Percentiles rank a stretch among this genome's conserved stretches.
Evolutionary conservation across 2,797 vertebrate species (phyloP).

Genomic region (Pseudochirops cupreus): DNA sequence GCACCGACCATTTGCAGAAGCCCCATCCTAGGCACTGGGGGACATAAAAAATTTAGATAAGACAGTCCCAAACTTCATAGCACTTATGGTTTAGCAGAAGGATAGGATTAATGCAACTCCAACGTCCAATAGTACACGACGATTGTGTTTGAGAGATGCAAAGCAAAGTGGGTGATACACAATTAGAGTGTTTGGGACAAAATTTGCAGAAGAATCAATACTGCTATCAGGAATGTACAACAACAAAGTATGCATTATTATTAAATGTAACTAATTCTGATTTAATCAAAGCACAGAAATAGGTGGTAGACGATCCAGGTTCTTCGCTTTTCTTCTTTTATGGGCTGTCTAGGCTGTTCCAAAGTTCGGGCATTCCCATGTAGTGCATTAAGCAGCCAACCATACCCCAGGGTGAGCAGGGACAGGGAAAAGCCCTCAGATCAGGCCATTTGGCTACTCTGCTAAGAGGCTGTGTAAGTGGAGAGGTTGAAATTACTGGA

Average conservation of each 20-base stretch:
- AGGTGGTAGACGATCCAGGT: background rate
- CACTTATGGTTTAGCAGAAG: background rate
- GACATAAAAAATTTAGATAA: background rate
- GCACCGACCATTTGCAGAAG: background rate
- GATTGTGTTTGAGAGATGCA: background rate
- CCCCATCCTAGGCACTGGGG: background rate
- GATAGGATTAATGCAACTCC: background rate
- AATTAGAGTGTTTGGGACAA: background rate
- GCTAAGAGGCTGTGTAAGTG: background rate
- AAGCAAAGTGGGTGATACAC: background rate
- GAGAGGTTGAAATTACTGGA: background rate
- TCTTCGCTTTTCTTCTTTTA: background rate
- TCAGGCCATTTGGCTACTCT: background rate
- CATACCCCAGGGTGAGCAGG: background rate
- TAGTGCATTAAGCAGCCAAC: background rate
- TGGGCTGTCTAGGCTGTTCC: background rate
- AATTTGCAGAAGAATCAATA: background rate
- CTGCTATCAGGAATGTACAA: background rate
- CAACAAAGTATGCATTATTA: background rate
- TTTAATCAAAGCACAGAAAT: background rate
- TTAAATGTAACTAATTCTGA: background rate
- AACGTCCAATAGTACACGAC: background rate
- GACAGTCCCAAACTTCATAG: background rate
- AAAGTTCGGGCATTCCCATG: no score
- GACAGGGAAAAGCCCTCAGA: background rate